Evolutionary conservation across 2,888 invertebrate genomes (phyloP), one percentile per base, ranked within the genome.

Genomic region (Sisyra terminalis): DNA sequence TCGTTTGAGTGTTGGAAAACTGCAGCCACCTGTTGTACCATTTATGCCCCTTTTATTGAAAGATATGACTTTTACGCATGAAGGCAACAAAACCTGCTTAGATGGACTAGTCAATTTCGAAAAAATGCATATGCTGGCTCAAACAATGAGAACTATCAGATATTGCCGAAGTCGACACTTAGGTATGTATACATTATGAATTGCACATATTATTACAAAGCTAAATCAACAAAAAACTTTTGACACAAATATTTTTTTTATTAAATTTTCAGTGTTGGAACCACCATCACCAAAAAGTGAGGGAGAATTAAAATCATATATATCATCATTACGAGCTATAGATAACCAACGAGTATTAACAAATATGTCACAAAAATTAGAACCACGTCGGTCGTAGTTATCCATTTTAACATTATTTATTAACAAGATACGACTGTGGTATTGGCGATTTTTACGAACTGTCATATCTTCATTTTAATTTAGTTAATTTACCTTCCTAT

Each of bases 71-170:
- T 86, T 87, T 57, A 81, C 83, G 13, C 84, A 87, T 57, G 85
- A 87, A 58, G 86, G 86, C 43, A 87, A 87, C 61, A 84, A 85
- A 59, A 85, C 85, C 1, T 78, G 77, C 52, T 69, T 80, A 48
- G 78, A 80, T 53, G 80, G 81, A 3, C 63, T 87, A 46, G 81
- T 87, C 37, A 87, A 87, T 61, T 87, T 87, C 60, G 87, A 87
- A 59, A 87, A 87, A 63, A 87, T 87, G 85, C 85, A 86, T 57
- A 83, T 87, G 84, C 69, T 87, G 55, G 83, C 85, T 14, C 82
- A 84, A 60, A 82, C 83, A 2, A 71, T 87, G 67, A 67, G 83
- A 49, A 80, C 76, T 43, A 75, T 86, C 50, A 65, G 81, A 49
- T 78, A 78, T 55, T 85, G 83, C 59, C 69, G 82, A 51, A 78